These are phyloP conservation scores for Seira musarum DNA, from an alignment of 2,888 invertebrate genomes.

Conservation along the genomic window DNA sequence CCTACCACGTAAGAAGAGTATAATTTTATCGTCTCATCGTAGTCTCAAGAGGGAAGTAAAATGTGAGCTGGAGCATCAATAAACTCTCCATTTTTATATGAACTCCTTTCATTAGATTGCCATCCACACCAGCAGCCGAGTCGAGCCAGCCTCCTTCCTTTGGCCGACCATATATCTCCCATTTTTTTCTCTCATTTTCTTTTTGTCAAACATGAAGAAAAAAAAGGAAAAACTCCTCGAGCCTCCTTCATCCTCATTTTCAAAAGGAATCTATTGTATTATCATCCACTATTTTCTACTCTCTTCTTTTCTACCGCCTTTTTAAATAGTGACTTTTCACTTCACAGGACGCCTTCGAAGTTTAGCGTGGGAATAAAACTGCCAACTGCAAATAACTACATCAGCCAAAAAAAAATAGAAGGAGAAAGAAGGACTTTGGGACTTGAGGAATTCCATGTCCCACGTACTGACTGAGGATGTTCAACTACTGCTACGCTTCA, in stretches of 20 bases:
- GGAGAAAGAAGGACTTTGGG: background rate
- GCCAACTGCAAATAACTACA: slow-evolving; percentile 51
- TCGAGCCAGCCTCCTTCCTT: too few relatives aligned
- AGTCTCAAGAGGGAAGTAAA: slow-evolving; percentile 42
- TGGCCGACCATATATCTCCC: background rate
- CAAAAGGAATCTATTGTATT: background rate
- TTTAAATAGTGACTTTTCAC: slow-evolving; percentile 46
- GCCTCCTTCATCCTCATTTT: background rate
- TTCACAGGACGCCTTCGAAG: background rate
- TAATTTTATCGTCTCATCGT: slow-evolving; percentile 44
- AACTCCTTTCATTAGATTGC: slow-evolving; percentile 39
- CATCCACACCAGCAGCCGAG: slow-evolving; percentile 2
- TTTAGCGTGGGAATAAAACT: slow-evolving; percentile 45
- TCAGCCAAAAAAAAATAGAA: slow-evolving; percentile 19
- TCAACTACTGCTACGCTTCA: background rate
- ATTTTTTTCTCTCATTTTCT: background rate
- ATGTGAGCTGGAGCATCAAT: slow-evolving; percentile 42
- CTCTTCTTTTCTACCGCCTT: background rate
- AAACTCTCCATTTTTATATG: slow-evolving; percentile 39
- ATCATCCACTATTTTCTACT: background rate
- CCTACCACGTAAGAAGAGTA: too few relatives aligned
- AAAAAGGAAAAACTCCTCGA: slow-evolving; percentile 10
- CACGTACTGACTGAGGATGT: background rate
- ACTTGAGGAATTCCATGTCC: background rate
- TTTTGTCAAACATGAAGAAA: background rate